Percentiles rank a stretch among this genome's conserved stretches.
phyloP scores from a whole-genome alignment of 2,888 invertebrate species.

The Philopedon plagiatum region DNA sequence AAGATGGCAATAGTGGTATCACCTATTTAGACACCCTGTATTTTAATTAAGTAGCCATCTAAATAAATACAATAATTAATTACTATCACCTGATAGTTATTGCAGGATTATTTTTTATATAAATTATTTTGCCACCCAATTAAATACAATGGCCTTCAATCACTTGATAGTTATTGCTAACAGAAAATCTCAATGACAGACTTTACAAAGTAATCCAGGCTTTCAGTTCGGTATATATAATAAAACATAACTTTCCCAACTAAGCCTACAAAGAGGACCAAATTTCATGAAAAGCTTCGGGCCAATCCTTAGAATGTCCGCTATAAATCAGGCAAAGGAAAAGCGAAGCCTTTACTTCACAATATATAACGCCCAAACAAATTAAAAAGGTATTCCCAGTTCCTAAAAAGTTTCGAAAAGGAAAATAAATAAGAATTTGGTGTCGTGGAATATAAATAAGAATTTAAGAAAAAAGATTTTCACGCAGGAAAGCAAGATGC shows the following conservation, averaged over 20 bases:
- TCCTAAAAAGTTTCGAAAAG: slow-evolving; percentile 28
- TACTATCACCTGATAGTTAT: no score
- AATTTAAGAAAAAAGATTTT: slow-evolving; percentile 6
- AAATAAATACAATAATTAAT: no score
- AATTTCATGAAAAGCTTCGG: slow-evolving; percentile 45
- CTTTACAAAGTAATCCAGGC: slow-evolving; percentile 29
- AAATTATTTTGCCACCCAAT: background rate
- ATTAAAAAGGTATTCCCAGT: slow-evolving; percentile 45
- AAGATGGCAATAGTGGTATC: no score
- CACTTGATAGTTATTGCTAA: background rate
- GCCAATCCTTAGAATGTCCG: slow-evolving; percentile 41
- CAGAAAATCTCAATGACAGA: background rate
- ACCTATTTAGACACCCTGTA: no score
- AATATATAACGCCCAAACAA: slow-evolving; percentile 48
- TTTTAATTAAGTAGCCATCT: no score
- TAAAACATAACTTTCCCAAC: slow-evolving; percentile 41
- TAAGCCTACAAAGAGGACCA: slow-evolving; percentile 43
- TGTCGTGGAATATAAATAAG: slow-evolving; percentile 34
- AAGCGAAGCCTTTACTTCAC: slow-evolving; percentile 28
- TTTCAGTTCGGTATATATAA: slow-evolving; percentile 40
- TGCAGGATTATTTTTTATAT: no score
- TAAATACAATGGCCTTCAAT: background rate
- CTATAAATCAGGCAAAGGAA: slow-evolving; percentile 43
- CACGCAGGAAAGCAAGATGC: background rate
- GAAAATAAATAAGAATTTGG: slow-evolving; percentile 42